Conservation (phyloP, 2,888 invertebrate genomes). For the Pristionchus arcanus region DNA sequence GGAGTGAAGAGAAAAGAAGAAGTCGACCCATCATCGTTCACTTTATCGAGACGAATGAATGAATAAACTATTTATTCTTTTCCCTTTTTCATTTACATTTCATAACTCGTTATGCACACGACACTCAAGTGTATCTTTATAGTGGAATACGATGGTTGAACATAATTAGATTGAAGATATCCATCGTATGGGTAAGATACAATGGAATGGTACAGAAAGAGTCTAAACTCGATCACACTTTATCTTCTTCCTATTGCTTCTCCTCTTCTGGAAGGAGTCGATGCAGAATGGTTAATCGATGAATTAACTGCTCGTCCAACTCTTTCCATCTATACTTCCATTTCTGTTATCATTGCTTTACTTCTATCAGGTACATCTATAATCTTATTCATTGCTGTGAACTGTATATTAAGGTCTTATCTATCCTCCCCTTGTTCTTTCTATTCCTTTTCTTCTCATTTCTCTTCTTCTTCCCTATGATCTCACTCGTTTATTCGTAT, state of each 20-base stretch:
- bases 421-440: conserved; percentile 29
- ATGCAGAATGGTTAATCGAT: conserved; percentile 53
- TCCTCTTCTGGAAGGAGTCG: conserved; percentile 51
- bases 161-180: neutral
- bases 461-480: conserved; percentile 26
- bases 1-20: neutral
- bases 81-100: neutral
- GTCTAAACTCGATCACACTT: conserved; percentile 36
- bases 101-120: neutral
- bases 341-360: neutral
- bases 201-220: conserved; percentile 40
- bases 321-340: neutral
- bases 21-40: neutral
- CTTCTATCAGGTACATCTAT: conserved; percentile 6
- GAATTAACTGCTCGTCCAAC: conserved; percentile 25
- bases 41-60: neutral
- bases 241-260: conserved; percentile 24
- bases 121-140: neutral
- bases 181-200: neutral
- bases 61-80: conserved; percentile 14
- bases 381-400: neutral
- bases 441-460: conserved; percentile 25
- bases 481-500: conserved; percentile 38
- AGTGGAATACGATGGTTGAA: neutral
- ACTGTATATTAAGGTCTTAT: conserved; percentile 37